phyloP scores from a whole-genome alignment of 2,797 vertebrate genomes.

The Arnoldichthys spilopterus region DNA sequence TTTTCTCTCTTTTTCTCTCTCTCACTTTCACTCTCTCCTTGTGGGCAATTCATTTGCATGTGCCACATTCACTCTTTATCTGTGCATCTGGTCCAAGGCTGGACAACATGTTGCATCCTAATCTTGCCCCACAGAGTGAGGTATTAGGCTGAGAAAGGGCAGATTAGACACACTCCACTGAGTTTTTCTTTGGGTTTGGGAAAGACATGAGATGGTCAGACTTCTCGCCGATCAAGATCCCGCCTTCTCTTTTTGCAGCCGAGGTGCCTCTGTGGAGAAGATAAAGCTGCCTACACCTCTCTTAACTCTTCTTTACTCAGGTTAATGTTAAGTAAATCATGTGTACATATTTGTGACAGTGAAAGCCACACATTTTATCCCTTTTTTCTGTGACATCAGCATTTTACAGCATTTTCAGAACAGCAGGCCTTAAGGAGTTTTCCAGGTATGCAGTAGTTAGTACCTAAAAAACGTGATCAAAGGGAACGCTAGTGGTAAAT shows the following conservation, averaged over 20 bases:
- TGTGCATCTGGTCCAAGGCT: conserved; percentile 41
- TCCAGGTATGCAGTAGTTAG: no score
- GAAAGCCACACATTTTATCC: no score
- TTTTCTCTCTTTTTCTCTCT: background rate
- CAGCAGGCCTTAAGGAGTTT: no score
- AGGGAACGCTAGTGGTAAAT: no score
- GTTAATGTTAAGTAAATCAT: no score
- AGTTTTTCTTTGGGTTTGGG: conserved; percentile 34
- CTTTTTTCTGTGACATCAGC: no score
- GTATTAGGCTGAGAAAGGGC: conserved; percentile 54
- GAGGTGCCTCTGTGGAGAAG: conserved; percentile 12
- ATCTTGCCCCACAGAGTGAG: conserved; percentile 57
- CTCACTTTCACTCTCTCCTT: background rate
- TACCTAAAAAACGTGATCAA: no score
- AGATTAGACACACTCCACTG: conserved; percentile 66
- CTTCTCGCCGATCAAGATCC: conserved; percentile 5
- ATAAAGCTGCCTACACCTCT: conserved; percentile 22
- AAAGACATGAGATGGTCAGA: conserved; percentile 19
- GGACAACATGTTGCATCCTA: conserved; percentile 60
- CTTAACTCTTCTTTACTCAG: conserved; percentile 29
- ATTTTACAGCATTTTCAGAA: no score
- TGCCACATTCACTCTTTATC: conserved; percentile 58
- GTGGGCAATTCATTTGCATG: background rate
- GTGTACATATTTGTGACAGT: no score
- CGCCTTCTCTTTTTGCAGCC: conserved; percentile 2